Base-by-base conservation (phyloP, 1,140 invertebrate genomes). In the Apocrypta bakeri region DNA sequence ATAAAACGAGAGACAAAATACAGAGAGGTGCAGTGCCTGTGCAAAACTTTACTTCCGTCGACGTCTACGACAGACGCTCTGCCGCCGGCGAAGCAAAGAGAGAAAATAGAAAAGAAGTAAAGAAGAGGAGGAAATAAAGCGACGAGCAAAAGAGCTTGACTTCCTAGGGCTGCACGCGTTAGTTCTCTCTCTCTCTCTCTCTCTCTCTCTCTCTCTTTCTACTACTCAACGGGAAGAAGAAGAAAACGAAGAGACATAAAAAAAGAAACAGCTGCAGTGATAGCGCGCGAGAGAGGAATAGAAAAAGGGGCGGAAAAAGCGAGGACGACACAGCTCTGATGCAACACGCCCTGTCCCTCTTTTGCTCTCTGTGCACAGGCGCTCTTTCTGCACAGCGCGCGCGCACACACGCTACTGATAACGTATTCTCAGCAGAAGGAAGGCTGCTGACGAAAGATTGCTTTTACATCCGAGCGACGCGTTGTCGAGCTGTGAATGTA, bases 381-480 rank as follows among this genome's bases (percentile, higher is more conserved):
- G 33, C 9, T 37, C 33, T 37, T 9, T 37, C 33, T 37, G 33
- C 33, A 9, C 33, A 9, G 33, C 33, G 33, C 33, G 2, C 33
- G 9, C 33, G 9, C 9, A 37, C 9, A 37, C 33, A 37, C 25
- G 24, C 64, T 81, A 82, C 86, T 90, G 90, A 90, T 90, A 90
- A 90, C 87, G 85, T 90, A 90, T 90, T 90, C 89, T 89, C 86
- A 85, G 88, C 88, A 56, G 85, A 86, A 88, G 85, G 85, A 90
- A 87, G 86, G 88, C 88, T 85, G 87, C 88, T 86, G 87, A 87
- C 87, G 86, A 86, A 90, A 90, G 88, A 90, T 90, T 90, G 88
- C 88, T 90, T 90, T 90, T 88, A 87, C 87, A 87, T 86, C 82
- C 85, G 83, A 85, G 85, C 37, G 71, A 68, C 69, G 61, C 81